Evolutionary conservation across 2,113 vertebrate genomes (phyloP).

Genomic region (Hyla sarda): DNA sequence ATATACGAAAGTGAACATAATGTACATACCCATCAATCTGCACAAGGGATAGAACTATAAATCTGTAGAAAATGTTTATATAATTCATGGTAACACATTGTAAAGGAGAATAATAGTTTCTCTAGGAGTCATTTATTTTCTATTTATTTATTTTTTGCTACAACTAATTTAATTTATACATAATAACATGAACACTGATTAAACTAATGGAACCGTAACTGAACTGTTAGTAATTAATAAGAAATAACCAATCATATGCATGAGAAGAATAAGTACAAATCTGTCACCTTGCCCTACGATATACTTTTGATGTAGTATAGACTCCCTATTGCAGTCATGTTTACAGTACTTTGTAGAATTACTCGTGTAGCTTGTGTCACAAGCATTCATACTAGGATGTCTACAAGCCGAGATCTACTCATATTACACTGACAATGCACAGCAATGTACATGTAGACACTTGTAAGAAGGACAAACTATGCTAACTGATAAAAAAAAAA

Average conservation of each 20-base stretch:
- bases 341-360: conserved; percentile 3
- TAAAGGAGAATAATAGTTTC: background rate
- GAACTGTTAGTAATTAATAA: background rate
- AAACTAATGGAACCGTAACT: background rate
- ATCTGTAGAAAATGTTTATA: background rate
- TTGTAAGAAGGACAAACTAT: conserved; percentile 14
- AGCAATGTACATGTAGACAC: conserved; percentile 24
- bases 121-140: background rate
- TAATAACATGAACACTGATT: background rate
- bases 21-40: background rate
- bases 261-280: background rate
- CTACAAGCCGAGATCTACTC: conserved; percentile 22
- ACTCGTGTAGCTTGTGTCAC: background rate
- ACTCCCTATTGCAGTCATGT: background rate
- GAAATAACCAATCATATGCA: background rate
- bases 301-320: background rate
- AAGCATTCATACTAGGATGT: background rate
- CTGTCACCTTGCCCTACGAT: background rate
- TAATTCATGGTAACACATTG: background rate
- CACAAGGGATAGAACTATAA: background rate
- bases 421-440: conserved; percentile 34
- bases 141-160: background rate
- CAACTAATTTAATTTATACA: background rate
- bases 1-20: background rate
- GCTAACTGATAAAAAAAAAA: background rate